Evolutionary conservation across 1,140 invertebrate species (phyloP).

Genomic region (Procambarus clarkii): DNA sequence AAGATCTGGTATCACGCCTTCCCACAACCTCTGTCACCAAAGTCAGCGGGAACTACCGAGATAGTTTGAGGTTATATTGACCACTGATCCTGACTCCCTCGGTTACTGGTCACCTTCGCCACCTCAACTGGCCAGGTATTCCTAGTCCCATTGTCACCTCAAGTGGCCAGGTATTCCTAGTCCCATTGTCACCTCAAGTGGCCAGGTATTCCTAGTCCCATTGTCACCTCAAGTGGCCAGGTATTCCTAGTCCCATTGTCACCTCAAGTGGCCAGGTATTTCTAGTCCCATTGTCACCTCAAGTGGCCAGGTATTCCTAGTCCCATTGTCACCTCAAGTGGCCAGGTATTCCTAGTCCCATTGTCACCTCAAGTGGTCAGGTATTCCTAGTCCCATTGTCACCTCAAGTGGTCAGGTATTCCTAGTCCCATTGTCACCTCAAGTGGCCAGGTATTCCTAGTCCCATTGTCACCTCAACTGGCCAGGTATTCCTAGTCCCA

Average conservation of each 20-base stretch:
- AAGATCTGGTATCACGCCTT: neutral
- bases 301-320: neutral
- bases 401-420: too few species aligned
- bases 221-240: neutral
- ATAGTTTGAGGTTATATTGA: too few species aligned
- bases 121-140: neutral
- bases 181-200: neutral
- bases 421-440: too few species aligned
- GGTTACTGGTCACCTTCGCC: neutral
- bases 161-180: neutral
- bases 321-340: neutral
- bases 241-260: neutral
- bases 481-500: too few species aligned
- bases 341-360: neutral
- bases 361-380: neutral
- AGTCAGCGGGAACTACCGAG: too few species aligned
- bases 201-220: neutral
- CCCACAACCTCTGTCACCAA: neutral
- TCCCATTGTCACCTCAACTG: too few species aligned
- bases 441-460: too few species aligned
- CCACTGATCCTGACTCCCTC: too few species aligned
- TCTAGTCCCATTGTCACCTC: neutral
- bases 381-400: too few species aligned
- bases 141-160: too few species aligned
- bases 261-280: neutral